Base-by-base conservation (phyloP, 37 sponge, comb jelly and placozoan species). In the Eunapius fragilis region DNA sequence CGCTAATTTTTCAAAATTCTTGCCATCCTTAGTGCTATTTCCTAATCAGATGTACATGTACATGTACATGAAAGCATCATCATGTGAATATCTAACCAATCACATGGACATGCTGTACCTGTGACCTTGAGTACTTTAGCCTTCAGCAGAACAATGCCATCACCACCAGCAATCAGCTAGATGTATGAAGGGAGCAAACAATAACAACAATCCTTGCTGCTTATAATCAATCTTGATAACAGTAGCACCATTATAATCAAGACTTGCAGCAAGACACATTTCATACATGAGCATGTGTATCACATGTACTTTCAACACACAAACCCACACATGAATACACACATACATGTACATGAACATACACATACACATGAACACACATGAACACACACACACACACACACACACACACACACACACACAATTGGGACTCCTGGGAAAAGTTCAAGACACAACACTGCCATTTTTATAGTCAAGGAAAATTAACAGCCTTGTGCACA, bases 41-140 rank as follows among this genome's bases (percentile, higher is more conserved):
- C 58, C 58, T 58, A 19, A 4, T 4, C 2, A 58, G 1, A 17
- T 10, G 14, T 17, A 10, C 14, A 19, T 19, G 17, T 13, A 58
- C 58, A 58, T 19, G 58, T 58, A 11, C 58, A 19, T 58, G 58
- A 1, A 58, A 2, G 22, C 17, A 58, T 17, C 22, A 17, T 19
- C n/a, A n/a, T n/a, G n/a, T n/a, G n/a, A n/a, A 41, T 45, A 90
- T 94, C 96, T 71, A 94, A 94, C 6, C 58, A 58, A 4, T 13
- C 58, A 58, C 58, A 58, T 4, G 41, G 6, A 41, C 6, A 19
- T 58, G 58, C 19, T 12, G 6, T 75, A 88, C 88, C 83, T 50
- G 77, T 82, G 34, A 88, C 76, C 25, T 82, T 32, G 31, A 88
- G 78, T 2, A 88, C 83, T 28, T 37, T 77, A 23, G 83, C 83